These are phyloP conservation scores for Oncorhynchus kisutch DNA, from an alignment of 2,113 vertebrate species.

Conservation along the genomic window DNA sequence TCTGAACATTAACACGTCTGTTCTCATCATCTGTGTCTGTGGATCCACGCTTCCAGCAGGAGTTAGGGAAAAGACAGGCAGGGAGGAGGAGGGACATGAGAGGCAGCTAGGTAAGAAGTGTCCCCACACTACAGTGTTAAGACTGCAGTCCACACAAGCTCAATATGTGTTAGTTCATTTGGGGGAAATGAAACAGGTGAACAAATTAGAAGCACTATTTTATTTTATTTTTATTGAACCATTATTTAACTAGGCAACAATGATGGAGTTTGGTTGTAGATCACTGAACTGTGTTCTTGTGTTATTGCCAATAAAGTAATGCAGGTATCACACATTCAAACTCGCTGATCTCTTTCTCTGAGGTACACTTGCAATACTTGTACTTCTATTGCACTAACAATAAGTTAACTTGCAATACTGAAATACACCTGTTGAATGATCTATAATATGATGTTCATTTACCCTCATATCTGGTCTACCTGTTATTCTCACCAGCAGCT, in stretches of 20 bases:
- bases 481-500: background rate
- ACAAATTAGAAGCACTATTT: background rate
- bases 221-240: background rate
- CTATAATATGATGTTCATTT: too few relatives aligned
- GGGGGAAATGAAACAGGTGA: background rate
- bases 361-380: too few relatives aligned
- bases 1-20: conserved; percentile 55
- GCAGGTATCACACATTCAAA: too few relatives aligned
- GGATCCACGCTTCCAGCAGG: conserved; percentile 18
- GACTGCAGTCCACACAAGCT: background rate
- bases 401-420: too few relatives aligned
- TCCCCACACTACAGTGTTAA: background rate
- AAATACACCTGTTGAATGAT: too few relatives aligned
- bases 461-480: too few relatives aligned
- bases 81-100: background rate
- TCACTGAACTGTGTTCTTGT: conserved; percentile 1
- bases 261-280: background rate
- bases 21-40: conserved; percentile 40
- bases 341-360: too few relatives aligned
- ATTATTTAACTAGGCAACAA: background rate
- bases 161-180: background rate
- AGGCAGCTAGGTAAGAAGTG: background rate
- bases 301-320: background rate
- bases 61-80: conserved; percentile 22
- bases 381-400: too few relatives aligned